Evolutionary conservation across 1,140 invertebrate species (phyloP).

Genomic region (Bombus vancouverensis): DNA sequence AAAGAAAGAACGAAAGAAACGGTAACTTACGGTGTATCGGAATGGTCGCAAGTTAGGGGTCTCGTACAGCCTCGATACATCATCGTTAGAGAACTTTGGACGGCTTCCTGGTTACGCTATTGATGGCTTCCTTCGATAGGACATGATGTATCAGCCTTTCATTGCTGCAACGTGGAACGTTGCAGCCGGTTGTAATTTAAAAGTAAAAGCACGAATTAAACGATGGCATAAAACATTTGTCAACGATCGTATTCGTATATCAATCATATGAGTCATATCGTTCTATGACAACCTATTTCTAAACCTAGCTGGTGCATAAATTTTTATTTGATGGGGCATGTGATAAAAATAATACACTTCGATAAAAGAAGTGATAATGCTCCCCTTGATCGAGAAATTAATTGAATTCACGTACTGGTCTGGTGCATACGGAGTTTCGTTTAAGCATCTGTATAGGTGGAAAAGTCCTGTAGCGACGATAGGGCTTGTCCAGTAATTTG

Average conservation of each 20-base stretch:
- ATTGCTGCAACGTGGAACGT: constrained; percentile 51
- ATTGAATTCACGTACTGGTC: neutral
- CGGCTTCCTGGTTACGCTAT: constrained; percentile 68
- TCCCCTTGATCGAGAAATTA: neutral
- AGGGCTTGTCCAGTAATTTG: neutral
- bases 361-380: neutral
- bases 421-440: neutral
- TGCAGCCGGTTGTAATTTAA: constrained; percentile 60
- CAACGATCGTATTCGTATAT: constrained; percentile 33
- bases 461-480: neutral
- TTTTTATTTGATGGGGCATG: neutral
- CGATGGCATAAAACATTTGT: constrained; percentile 43
- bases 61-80: constrained; percentile 65
- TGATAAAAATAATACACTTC: neutral
- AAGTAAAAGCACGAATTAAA: constrained; percentile 58
- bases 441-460: neutral
- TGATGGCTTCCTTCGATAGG: constrained; percentile 66
- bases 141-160: constrained; percentile 67
- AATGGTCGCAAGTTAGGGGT: constrained; percentile 66
- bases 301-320: neutral
- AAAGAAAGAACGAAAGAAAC: constrained; percentile 50
- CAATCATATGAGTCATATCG: constrained; percentile 20
- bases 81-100: constrained; percentile 72
- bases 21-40: constrained; percentile 64
- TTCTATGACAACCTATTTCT: neutral